Evolutionary conservation across 92 coral and sea anemone genomes (phyloP).

Genomic region (Muricea muricata): DNA sequence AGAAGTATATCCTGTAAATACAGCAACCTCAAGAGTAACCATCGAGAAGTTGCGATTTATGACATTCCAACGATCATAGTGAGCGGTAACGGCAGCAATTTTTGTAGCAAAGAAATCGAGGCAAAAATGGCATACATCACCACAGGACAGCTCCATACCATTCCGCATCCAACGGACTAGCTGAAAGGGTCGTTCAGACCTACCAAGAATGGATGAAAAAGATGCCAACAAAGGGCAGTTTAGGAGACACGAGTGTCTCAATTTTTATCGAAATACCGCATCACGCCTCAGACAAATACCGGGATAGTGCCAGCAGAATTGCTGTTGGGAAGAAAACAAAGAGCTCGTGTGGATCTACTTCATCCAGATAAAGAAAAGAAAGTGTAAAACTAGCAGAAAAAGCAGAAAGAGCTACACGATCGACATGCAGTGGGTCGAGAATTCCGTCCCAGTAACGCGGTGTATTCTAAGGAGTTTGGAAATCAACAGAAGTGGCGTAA

Average conservation of each 20-base stretch:
- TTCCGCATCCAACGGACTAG: constrained; percentile 62
- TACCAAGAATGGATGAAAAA: constrained; percentile 60
- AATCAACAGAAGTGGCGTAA: constrained; percentile 46
- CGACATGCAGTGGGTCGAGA: constrained; percentile 47
- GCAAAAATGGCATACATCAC: not conserved
- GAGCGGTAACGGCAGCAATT: constrained; percentile 30
- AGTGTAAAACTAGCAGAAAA: constrained; percentile 32
- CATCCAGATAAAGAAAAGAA: constrained; percentile 39
- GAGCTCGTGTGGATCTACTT: constrained; percentile 47
- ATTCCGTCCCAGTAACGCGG: constrained; percentile 46
- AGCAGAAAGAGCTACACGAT: constrained; percentile 50
- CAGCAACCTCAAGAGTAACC: constrained; percentile 41
- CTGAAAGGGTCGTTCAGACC: constrained; percentile 62
- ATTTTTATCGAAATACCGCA: constrained; percentile 2
- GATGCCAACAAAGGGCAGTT: constrained; percentile 31
- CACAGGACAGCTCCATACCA: constrained; percentile 9
- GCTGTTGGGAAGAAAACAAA: constrained; percentile 40
- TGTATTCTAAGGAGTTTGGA: constrained; percentile 42
- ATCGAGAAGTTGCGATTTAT: constrained; percentile 14
- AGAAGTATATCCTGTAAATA: constrained; percentile 39
- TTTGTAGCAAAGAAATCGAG: constrained; percentile 33
- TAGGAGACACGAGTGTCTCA: not conserved
- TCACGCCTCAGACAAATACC: constrained; percentile 22
- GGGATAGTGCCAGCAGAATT: constrained; percentile 55
- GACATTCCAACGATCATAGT: constrained; percentile 46